Evolutionary conservation across 35 echinoderm and acorn worm species (phyloP).

Genomic region (Hemicentrotus pulcherrimus): DNA sequence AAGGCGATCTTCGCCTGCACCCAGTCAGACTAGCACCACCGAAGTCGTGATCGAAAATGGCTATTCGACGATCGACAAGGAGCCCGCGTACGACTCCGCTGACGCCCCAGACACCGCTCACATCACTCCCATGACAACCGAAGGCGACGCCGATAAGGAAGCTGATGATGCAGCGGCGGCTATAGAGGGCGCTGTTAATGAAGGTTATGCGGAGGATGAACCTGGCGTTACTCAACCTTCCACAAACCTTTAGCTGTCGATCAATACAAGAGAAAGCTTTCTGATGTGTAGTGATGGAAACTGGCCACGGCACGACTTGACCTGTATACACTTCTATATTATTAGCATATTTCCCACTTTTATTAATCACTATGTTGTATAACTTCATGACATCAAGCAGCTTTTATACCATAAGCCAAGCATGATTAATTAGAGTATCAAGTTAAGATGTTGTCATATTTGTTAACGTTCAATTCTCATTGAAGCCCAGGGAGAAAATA

Average conservation of each 20-base stretch:
- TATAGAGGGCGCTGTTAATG: slow-evolving; percentile 61
- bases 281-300: background rate
- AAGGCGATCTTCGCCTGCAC: background rate
- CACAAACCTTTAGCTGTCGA: slow-evolving; percentile 47
- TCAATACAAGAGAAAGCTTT: background rate
- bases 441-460: too few relatives aligned
- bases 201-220: slow-evolving; percentile 51
- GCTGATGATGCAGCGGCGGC: slow-evolving; percentile 42
- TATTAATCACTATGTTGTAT: too few relatives aligned
- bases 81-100: background rate
- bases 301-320: background rate
- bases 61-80: background rate
- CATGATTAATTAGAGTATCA: too few relatives aligned
- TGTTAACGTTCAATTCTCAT: too few relatives aligned
- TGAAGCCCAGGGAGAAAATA: too few relatives aligned
- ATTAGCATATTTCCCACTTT: too few relatives aligned
- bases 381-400: too few relatives aligned
- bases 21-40: background rate
- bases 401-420: too few relatives aligned
- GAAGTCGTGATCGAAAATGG: slow-evolving; percentile 34
- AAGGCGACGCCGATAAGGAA: background rate
- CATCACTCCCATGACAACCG: background rate
- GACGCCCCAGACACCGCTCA: background rate
- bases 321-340: background rate
- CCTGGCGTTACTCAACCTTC: background rate